Evolutionary conservation across 2,888 invertebrate genomes (phyloP).

Genomic region (Drosophila suboccidentalis): DNA sequence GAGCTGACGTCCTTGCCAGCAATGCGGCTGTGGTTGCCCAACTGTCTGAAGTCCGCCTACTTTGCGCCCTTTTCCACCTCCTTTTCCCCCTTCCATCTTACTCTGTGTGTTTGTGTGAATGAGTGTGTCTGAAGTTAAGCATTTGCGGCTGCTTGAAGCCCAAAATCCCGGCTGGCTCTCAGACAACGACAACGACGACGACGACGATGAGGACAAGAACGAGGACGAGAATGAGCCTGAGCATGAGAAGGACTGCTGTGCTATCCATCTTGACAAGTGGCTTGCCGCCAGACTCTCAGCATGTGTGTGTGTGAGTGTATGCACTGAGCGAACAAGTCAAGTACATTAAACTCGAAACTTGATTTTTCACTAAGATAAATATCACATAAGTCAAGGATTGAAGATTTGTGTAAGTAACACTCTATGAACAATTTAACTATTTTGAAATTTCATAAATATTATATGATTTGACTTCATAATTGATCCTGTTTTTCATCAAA

Average conservation of each 20-base stretch:
- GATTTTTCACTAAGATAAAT: neutral
- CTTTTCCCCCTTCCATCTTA: neutral
- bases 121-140: slow-evolving; percentile 73
- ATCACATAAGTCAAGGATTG: no score
- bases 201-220: slow-evolving; percentile 23
- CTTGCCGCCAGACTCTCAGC: slow-evolving; percentile 52
- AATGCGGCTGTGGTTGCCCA: slow-evolving; percentile 77
- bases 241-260: slow-evolving; percentile 49
- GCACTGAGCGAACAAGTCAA: neutral
- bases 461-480: no score
- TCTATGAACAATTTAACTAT: no score
- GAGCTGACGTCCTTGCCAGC: slow-evolving; percentile 72
- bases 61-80: neutral
- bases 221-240: slow-evolving; percentile 20
- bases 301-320: slow-evolving; percentile 11
- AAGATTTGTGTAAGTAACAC: no score
- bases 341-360: neutral
- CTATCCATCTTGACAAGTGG: slow-evolving; percentile 81
- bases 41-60: slow-evolving; percentile 55
- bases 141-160: slow-evolving; percentile 82
- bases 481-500: no score
- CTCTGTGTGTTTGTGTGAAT: slow-evolving; percentile 33
- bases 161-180: slow-evolving; percentile 69
- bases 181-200: slow-evolving; percentile 47
- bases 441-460: no score